Conservation (phyloP, 2,888 invertebrate genomes). For the Coremacera marginata region DNA sequence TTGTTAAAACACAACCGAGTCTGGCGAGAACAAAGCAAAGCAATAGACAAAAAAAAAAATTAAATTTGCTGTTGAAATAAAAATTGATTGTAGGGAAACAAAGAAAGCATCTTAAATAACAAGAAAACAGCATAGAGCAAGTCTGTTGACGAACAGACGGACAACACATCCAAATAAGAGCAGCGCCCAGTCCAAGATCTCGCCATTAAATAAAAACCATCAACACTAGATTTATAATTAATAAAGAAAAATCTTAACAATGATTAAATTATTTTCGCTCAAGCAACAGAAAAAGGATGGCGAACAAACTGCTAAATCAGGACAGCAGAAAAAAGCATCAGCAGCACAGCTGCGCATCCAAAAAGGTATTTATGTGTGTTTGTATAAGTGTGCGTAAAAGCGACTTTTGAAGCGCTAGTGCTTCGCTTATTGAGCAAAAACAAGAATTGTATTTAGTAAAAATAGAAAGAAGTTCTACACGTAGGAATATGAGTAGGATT, state of each 20-base stretch:
- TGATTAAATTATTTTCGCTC: conserved; percentile 98
- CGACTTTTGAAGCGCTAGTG: conserved; percentile 1
- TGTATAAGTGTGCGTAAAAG: neutral
- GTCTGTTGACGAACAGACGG: conserved; percentile 7
- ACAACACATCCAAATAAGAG: conserved; percentile 37
- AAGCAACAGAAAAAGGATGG: conserved; percentile 99
- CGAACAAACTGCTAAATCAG: conserved; percentile 81
- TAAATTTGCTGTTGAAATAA: conserved; percentile 15
- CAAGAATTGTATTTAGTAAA: too few relatives aligned
- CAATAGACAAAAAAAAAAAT: neutral
- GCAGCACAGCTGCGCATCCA: conserved; percentile 97
- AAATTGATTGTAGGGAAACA: conserved; percentile 15
- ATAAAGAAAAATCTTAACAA: conserved; percentile 66
- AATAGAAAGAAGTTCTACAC: too few relatives aligned
- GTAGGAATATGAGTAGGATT: too few relatives aligned
- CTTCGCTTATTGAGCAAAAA: neutral
- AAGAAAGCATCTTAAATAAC: neutral
- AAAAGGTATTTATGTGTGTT: conserved; percentile 79
- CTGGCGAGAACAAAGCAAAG: neutral
- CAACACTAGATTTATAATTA: neutral
- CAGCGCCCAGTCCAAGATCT: conserved; percentile 30
- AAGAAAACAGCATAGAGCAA: neutral
- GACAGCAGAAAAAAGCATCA: conserved; percentile 91
- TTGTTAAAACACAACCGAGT: neutral
- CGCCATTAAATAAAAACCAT: neutral